Conservation (phyloP, 2,113 vertebrate genomes). For the Heterochromis multidens region DNA sequence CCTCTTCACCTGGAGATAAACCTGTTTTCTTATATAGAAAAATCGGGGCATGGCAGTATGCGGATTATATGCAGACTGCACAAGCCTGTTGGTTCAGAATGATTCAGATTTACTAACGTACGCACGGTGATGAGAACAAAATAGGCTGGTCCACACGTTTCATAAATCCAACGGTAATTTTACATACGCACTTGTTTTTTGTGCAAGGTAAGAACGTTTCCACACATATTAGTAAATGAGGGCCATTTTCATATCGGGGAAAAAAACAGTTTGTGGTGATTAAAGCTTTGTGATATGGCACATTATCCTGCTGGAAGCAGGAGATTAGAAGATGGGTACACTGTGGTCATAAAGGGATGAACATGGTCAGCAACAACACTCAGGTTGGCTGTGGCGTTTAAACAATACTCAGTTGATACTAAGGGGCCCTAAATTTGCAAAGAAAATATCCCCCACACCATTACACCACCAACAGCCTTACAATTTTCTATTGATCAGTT, state of each 20-base stretch:
- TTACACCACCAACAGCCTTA: not conserved
- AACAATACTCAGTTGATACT: not conserved
- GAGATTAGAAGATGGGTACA: not conserved
- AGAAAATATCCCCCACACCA: not conserved
- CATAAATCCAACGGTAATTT: not conserved
- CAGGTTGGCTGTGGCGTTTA: no score
- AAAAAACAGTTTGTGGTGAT: not conserved
- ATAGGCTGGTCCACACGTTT: not conserved
- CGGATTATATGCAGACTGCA: fast-evolving
- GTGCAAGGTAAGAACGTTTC: no score
- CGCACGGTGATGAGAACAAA: not conserved
- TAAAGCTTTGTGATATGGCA: not conserved
- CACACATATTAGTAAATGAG: not conserved
- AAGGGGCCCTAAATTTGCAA: not conserved
- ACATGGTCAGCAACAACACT: no score
- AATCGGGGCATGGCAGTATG: not conserved
- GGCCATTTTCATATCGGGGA: not conserved
- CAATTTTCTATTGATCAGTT: not conserved
- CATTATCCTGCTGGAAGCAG: not conserved
- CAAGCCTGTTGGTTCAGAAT: not conserved
- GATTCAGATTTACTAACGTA: not conserved
- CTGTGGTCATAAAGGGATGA: not conserved
- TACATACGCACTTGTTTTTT: not conserved
- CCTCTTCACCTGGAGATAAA: not conserved
- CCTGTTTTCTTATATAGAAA: not conserved